phyloP scores from a whole-genome alignment of 2,888 invertebrate species.

The Drosophila putrida region DNA sequence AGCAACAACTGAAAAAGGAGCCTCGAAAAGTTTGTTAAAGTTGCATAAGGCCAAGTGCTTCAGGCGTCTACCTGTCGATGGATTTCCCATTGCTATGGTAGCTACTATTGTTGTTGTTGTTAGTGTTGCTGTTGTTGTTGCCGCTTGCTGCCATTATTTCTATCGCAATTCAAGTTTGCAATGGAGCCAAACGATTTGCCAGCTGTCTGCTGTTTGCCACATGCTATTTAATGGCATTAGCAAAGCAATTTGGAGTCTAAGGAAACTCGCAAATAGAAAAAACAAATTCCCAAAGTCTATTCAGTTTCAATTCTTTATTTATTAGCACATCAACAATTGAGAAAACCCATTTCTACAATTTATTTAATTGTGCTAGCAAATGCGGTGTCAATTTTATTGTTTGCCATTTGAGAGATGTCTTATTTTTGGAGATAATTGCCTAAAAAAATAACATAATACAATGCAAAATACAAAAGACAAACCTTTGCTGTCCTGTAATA shows the following conservation, averaged over 20 bases:
- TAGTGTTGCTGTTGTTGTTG: background rate
- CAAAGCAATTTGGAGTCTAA: background rate
- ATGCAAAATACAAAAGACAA: slow-evolving; percentile 2
- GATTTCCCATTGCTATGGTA: background rate
- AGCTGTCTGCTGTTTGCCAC: slow-evolving; percentile 17
- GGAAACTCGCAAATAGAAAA: slow-evolving; percentile 6
- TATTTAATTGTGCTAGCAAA: background rate
- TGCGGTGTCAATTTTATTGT: slow-evolving; percentile 3
- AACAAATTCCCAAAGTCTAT: background rate
- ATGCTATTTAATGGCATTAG: slow-evolving; percentile 10
- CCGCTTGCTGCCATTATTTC: slow-evolving; percentile 2
- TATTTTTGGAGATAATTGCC: background rate
- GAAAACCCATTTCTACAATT: background rate
- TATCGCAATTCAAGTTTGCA: slow-evolving; percentile 10
- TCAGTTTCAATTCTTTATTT: background rate
- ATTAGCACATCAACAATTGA: background rate
- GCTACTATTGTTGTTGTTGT: background rate
- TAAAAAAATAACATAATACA: background rate
- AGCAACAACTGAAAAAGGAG: slow-evolving; percentile 34
- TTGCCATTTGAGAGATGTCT: slow-evolving; percentile 9
- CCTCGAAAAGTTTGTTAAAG: slow-evolving; percentile 43
- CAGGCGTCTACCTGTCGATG: slow-evolving; percentile 45
- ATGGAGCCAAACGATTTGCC: slow-evolving; percentile 13
- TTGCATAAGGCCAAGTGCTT: slow-evolving; percentile 49
- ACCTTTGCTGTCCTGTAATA: background rate